Conservation (phyloP, 2,797 vertebrate species). For the Sphenodon punctatus region DNA sequence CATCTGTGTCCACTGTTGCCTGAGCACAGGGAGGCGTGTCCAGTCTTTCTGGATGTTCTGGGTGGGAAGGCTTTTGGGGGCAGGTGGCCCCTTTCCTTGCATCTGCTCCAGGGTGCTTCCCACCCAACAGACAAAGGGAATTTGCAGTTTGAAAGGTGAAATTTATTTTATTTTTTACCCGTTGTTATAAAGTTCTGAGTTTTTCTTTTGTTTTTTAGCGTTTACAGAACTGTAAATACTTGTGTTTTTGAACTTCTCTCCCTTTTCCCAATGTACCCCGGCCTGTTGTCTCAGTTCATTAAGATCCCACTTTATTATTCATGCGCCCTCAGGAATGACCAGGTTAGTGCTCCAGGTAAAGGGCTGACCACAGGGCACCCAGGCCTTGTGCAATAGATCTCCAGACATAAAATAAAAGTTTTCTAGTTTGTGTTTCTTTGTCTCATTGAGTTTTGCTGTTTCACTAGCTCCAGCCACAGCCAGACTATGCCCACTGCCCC, state of each 20-base stretch:
- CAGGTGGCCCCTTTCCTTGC: constrained; percentile 40
- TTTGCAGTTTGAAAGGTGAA: constrained; percentile 60
- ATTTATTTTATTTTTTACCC: constrained; percentile 46
- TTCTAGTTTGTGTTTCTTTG: constrained; percentile 19
- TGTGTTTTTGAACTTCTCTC: constrained; percentile 36
- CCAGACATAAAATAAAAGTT: constrained; percentile 9
- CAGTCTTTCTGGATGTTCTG: neutral
- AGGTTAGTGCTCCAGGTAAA: constrained; percentile 44
- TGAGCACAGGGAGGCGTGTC: neutral
- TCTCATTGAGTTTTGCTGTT: constrained; percentile 3
- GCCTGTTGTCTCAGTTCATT: neutral
- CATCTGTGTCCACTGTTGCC: neutral
- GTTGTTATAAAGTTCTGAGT: constrained; percentile 53
- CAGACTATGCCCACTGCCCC: neutral
- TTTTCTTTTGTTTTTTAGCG: constrained; percentile 53
- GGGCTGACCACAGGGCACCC: constrained; percentile 56
- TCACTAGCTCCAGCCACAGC: neutral
- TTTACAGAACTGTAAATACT: constrained; percentile 72
- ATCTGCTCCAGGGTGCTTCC: constrained; percentile 50
- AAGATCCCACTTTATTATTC: neutral
- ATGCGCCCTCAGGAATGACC: constrained; percentile 1
- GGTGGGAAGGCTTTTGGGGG: constrained; percentile 19
- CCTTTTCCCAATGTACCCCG: neutral
- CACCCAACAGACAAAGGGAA: constrained; percentile 25
- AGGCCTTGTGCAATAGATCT: constrained; percentile 18